Evolutionary conservation across 2,113 vertebrate genomes (phyloP), one percentile per base, ranked within the genome.

Genomic region (Anarhynchus alexandrinus): DNA sequence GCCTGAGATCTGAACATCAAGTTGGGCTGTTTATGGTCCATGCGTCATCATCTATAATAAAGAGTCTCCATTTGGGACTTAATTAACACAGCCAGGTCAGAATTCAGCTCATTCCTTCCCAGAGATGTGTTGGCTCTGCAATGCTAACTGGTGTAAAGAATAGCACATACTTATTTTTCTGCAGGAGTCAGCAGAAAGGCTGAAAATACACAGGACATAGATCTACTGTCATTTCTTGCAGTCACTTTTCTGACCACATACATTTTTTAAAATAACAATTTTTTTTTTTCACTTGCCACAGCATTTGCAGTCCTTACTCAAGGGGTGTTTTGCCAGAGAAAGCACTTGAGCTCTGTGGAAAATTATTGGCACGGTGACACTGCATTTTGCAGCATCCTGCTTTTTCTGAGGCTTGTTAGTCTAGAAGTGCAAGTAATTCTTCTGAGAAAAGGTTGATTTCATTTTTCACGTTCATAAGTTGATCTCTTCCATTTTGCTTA

Each of bases 1-100:
- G 49, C 84, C 81, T n/a, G 40, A 95, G 74, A 94, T 42, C 22
- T 71, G 74, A 91, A 66, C 89, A 94, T 47, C 73, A 78, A 29
- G 34, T 70, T 91, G 66, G 87, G 62, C 67, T 90, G 71, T 77
- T 91, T 94, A 78, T 74, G 59, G 94, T 55, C 67, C 51, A 19
- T 32, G 67, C 2, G 0, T 83, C 94, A 95, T 86, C 71, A 66
- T 70, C 70, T 77, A 66, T 73, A 94, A 88, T 81, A 83, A 82
- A 80, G 74, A 71, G 29, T 25, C 95, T 62, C 34, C 67, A 26
- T 82, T 74, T 80, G 70, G 89, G 71, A 94, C 78, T 93, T 94
- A 93, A 94, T 96, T 97, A 96, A 97, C 87, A 82, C 49, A 95
- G 73, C 61, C 86, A 73, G 78, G 91, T 93, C 95, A 95, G 89